Percentiles rank a stretch among this genome's conserved stretches.
These are phyloP conservation scores for Echeneis naucrates DNA, from an alignment of 2,797 vertebrate genomes.

Conservation along the genomic window DNA sequence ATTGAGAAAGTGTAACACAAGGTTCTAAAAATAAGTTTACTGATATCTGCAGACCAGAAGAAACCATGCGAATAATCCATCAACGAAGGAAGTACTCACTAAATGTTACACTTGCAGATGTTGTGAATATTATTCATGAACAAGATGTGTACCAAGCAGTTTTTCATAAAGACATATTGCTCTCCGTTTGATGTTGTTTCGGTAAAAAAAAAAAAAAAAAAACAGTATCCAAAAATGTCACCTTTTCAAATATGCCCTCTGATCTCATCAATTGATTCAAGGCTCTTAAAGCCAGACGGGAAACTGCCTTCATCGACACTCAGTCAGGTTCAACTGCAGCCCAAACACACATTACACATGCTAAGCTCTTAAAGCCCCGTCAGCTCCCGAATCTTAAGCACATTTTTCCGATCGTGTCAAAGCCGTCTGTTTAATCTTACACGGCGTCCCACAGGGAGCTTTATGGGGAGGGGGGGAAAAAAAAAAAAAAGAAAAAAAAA, in stretches of 20 bases:
- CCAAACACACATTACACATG: slow-evolving; percentile 1
- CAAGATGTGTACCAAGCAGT: too few species aligned
- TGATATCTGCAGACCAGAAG: too few species aligned
- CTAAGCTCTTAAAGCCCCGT: slow-evolving; percentile 10
- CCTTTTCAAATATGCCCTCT: slow-evolving; percentile 1
- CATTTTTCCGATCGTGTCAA: too few species aligned
- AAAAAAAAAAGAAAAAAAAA: too few species aligned
- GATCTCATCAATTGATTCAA: slow-evolving; percentile 20
- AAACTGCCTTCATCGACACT: slow-evolving; percentile 4
- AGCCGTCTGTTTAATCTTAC: slow-evolving; percentile 6
- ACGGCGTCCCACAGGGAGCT: slow-evolving; percentile 7
- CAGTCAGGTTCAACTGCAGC: neutral
- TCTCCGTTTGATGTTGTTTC: neutral
- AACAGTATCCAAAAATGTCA: neutral
- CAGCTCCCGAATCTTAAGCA: slow-evolving; percentile 9
- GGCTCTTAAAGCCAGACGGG: too few species aligned
- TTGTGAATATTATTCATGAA: neutral
- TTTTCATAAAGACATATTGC: too few species aligned
- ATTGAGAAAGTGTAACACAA: neutral
- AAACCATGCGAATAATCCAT: neutral
- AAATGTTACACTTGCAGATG: neutral
- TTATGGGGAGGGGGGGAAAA: too few species aligned
- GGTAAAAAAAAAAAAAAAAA: too few species aligned
- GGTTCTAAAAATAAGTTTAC: too few species aligned
- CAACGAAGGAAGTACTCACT: neutral